phyloP scores from a whole-genome alignment of 1,140 invertebrate species.

The Brachionus manjavacas region DNA sequence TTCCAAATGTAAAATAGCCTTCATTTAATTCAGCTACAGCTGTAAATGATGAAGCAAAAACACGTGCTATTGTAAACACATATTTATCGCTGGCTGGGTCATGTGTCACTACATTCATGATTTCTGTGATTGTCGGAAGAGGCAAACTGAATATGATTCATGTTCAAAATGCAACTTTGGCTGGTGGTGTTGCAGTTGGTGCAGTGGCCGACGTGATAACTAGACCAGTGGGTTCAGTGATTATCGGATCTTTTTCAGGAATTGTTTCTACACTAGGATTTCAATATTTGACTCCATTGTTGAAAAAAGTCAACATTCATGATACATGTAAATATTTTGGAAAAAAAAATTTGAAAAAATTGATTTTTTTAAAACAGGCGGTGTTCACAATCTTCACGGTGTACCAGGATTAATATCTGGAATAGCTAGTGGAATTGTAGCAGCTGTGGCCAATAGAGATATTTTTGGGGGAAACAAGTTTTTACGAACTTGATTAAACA shows the following conservation, averaged over 20 bases:
- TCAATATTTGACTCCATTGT: slow-evolving; percentile 70
- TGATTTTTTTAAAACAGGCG: slow-evolving; percentile 50
- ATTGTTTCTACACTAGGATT: slow-evolving; percentile 78
- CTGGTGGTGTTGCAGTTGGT: slow-evolving; percentile 64
- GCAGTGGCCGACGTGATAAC: slow-evolving; percentile 71
- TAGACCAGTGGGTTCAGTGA: slow-evolving; percentile 74
- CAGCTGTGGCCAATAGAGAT: slow-evolving; percentile 59
- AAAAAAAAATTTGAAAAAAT: neutral
- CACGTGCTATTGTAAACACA: slow-evolving; percentile 84
- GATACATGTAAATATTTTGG: neutral
- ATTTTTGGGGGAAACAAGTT: slow-evolving; percentile 32
- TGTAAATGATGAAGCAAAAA: slow-evolving; percentile 65
- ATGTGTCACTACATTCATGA: slow-evolving; percentile 73
- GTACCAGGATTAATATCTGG: slow-evolving; percentile 84
- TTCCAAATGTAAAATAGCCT: slow-evolving; percentile 58
- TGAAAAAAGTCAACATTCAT: slow-evolving; percentile 34
- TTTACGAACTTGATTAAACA: neutral
- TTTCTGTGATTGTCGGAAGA: slow-evolving; percentile 69
- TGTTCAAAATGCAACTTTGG: slow-evolving; percentile 60
- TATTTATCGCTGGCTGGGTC: slow-evolving; percentile 78
- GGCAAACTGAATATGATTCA: slow-evolving; percentile 49
- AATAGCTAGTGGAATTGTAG: slow-evolving; percentile 70
- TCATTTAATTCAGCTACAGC: slow-evolving; percentile 80
- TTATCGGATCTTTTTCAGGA: slow-evolving; percentile 74
- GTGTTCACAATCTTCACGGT: slow-evolving; percentile 89